Evolutionary conservation across 2,797 vertebrate species (phyloP).

Genomic region (Hephaestus fuliginosus): DNA sequence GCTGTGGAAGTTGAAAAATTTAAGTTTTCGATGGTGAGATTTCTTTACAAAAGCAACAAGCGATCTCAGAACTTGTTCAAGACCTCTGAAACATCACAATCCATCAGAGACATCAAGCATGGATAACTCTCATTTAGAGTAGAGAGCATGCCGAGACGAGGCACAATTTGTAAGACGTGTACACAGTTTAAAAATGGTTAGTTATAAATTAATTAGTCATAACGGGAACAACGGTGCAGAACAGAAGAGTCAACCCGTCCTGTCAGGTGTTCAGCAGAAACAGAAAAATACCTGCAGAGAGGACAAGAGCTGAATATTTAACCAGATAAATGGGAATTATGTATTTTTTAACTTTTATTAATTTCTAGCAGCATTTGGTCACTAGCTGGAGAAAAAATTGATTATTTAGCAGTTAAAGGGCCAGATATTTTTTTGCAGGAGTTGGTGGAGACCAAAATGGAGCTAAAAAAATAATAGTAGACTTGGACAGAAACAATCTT

Average conservation of each 20-base stretch:
- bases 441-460: background rate
- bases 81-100: background rate
- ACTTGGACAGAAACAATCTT: background rate
- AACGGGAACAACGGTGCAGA: background rate
- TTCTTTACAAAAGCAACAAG: background rate
- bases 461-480: background rate
- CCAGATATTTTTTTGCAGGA: background rate
- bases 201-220: constrained; percentile 11
- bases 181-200: constrained; percentile 20
- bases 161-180: constrained; percentile 3
- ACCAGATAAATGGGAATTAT: background rate
- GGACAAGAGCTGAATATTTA: background rate
- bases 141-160: constrained; percentile 2
- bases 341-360: background rate
- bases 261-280: background rate
- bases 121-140: background rate
- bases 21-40: background rate
- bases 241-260: background rate
- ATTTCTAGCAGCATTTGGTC: background rate
- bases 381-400: background rate
- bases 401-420: background rate
- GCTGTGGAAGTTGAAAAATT: background rate
- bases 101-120: background rate
- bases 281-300: background rate
- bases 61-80: background rate